Percentiles rank a stretch among this genome's conserved stretches.
Evolutionary conservation across 2,888 invertebrate genomes (phyloP).

Genomic region (Eupelmus urozonus): DNA sequence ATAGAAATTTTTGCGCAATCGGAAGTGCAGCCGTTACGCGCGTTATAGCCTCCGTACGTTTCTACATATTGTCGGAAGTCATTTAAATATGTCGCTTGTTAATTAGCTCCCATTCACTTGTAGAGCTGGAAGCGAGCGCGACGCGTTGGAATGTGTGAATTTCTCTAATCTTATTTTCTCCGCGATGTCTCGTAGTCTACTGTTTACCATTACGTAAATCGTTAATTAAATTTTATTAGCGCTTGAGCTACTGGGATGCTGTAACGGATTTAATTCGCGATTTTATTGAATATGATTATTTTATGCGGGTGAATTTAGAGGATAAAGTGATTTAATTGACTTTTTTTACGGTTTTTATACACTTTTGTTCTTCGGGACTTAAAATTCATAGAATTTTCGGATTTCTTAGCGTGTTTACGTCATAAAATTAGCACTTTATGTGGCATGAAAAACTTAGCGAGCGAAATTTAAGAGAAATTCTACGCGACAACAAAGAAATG

Average conservation of each 20-base stretch:
- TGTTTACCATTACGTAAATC: too few relatives aligned
- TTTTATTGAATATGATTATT: too few relatives aligned
- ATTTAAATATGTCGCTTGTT: background rate
- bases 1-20: constrained; percentile 16
- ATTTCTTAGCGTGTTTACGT: background rate
- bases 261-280: background rate
- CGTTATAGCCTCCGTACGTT: too few relatives aligned
- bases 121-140: background rate
- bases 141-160: background rate
- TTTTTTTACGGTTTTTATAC: too few relatives aligned
- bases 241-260: background rate
- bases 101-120: background rate
- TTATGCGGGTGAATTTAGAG: too few relatives aligned
- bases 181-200: too few relatives aligned
- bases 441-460: background rate
- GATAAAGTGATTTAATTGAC: too few relatives aligned
- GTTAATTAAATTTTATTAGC: background rate
- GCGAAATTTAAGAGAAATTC: constrained; percentile 47
- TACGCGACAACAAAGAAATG: constrained; percentile 29
- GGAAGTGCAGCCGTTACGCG: constrained; percentile 9
- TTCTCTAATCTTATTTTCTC: background rate
- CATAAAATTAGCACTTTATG: background rate
- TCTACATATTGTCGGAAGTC: constrained; percentile 14
- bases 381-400: too few relatives aligned
- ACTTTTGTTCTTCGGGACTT: too few relatives aligned